These are phyloP conservation scores for Scomberomorus guttatus DNA, from an alignment of 2,797 vertebrate species.

Conservation along the genomic window DNA sequence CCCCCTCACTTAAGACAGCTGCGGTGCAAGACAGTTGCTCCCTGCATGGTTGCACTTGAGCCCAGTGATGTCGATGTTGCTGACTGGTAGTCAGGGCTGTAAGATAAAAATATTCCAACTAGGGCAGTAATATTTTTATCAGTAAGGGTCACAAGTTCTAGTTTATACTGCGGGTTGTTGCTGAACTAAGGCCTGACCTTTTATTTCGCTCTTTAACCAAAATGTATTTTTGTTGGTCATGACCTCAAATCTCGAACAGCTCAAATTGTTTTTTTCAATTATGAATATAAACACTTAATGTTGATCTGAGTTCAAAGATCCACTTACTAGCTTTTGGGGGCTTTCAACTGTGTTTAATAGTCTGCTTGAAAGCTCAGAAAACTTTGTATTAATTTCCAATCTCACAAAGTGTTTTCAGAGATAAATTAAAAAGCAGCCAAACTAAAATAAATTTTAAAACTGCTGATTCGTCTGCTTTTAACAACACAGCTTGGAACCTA, in stretches of 20 bases:
- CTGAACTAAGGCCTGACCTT: not conserved
- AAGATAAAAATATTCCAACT: conserved; percentile 59
- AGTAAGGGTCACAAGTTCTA: not conserved
- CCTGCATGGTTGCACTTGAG: conserved; percentile 45
- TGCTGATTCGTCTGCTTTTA: not conserved
- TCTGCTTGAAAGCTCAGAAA: not conserved
- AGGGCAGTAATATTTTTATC: conserved; percentile 47
- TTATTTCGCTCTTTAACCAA: not conserved
- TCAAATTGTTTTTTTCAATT: not conserved
- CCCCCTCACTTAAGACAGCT: conserved; percentile 75
- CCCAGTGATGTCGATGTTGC: conserved; percentile 41
- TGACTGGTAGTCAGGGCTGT: conserved; percentile 27
- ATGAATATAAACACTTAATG: not conserved
- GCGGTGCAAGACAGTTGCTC: conserved; percentile 63
- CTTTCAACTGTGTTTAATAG: not conserved
- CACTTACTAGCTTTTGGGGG: not conserved
- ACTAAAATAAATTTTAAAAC: not conserved
- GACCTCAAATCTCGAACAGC: not conserved
- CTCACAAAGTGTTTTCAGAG: not conserved
- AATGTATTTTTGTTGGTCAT: not conserved
- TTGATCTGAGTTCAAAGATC: not conserved
- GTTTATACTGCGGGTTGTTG: not conserved
- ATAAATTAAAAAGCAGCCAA: not conserved
- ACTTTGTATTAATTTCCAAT: not conserved
- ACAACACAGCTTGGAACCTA: not conserved